These are phyloP conservation scores for Gambusia yucatana DNA, from an alignment of 2,797 vertebrate genomes.

Conservation along the genomic window DNA sequence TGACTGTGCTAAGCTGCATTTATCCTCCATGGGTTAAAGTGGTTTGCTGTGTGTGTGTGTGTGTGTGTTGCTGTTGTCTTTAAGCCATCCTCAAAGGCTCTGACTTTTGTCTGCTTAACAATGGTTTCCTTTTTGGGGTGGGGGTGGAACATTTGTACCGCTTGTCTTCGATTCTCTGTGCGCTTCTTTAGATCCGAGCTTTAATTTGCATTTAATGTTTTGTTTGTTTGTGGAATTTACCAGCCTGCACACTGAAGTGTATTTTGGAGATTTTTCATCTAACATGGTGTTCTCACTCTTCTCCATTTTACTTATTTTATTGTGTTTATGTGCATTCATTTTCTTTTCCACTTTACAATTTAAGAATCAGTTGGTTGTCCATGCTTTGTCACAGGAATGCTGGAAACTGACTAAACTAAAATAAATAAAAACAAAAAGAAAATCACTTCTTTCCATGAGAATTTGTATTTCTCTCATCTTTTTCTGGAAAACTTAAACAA, in stretches of 20 bases:
- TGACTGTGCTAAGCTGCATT: conserved; percentile 63
- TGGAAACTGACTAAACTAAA: not conserved
- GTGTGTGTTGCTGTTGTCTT: not conserved
- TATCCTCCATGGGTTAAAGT: conserved; percentile 25
- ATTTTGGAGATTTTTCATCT: not conserved
- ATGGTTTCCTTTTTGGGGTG: not conserved
- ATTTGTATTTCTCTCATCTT: not conserved
- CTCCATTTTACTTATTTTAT: not conserved
- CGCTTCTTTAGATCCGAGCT: not conserved
- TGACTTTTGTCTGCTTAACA: not conserved
- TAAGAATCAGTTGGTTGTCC: not conserved
- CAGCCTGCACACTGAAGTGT: not conserved
- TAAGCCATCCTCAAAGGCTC: conserved; percentile 8
- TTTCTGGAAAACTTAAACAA: not conserved
- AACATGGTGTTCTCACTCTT: not conserved
- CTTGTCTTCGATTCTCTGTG: not conserved
- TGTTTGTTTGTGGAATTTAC: not conserved
- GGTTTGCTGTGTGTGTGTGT: not conserved
- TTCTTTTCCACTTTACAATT: not conserved
- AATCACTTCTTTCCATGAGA: not conserved
- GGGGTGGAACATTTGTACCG: not conserved
- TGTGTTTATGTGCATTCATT: not conserved
- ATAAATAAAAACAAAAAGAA: not conserved
- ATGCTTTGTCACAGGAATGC: not conserved
- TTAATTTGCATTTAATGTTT: conserved; percentile 4